phyloP scores from a whole-genome alignment of 2,888 invertebrate genomes.

The Xanthorhoe spadicearia region DNA sequence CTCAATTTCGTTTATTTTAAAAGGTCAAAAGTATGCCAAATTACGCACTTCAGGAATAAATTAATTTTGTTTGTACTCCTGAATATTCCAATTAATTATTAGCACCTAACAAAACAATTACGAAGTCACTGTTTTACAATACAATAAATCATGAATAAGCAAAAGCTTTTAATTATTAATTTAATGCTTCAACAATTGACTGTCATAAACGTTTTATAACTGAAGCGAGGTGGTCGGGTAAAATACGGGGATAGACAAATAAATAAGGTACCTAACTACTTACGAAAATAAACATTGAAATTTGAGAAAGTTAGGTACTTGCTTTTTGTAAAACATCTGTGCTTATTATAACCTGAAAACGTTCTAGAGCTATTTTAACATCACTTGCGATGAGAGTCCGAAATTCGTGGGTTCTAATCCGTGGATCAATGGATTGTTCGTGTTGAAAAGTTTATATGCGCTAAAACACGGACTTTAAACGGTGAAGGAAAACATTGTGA shows the following conservation, averaged over 20 bases:
- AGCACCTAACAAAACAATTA: slow-evolving; percentile 4
- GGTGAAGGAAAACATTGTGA: too few relatives aligned
- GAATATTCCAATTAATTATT: slow-evolving; percentile 7
- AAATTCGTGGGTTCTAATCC: too few relatives aligned
- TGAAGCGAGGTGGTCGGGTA: slow-evolving; percentile 19
- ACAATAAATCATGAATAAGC: slow-evolving; percentile 14
- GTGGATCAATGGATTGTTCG: too few relatives aligned
- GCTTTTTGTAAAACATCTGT: too few relatives aligned
- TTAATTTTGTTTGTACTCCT: neutral
- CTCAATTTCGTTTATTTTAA: neutral
- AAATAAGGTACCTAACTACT: slow-evolving; percentile 9
- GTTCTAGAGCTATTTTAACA: too few relatives aligned
- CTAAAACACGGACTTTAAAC: too few relatives aligned
- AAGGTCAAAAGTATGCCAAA: neutral
- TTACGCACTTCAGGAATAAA: neutral
- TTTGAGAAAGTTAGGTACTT: too few relatives aligned
- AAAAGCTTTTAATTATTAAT: slow-evolving; percentile 19
- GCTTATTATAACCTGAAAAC: too few relatives aligned
- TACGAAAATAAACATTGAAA: neutral
- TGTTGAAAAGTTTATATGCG: too few relatives aligned
- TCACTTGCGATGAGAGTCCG: too few relatives aligned
- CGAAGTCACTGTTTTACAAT: slow-evolving; percentile 31
- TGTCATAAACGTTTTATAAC: slow-evolving; percentile 16
- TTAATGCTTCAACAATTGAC: slow-evolving; percentile 11
- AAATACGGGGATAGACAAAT: neutral